Evolutionary conservation across 2,113 vertebrate genomes (phyloP), one percentile per base, ranked within the genome.

Genomic region (Rattus rattus): DNA sequence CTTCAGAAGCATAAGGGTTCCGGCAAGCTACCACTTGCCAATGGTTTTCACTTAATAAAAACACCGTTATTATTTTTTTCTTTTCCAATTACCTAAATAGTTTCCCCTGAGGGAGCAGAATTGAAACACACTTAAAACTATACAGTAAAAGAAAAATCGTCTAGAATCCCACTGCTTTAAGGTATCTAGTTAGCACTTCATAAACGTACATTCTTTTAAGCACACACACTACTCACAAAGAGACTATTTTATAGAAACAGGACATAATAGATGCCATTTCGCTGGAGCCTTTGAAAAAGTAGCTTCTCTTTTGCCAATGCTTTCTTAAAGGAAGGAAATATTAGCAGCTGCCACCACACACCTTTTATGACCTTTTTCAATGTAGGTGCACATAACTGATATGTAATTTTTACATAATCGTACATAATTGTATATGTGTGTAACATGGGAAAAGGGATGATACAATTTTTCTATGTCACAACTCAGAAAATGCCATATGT

Each of bases 41-140:
- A 33, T 91, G 70, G 49, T 84, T 88, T 91, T 89, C 80, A 95
- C 67, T 85, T 73, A 83, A 91, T 54, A 75, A 54, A 96, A 94
- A 90, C n/a, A 94, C 63, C 49, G 79, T 95, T 84, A 83, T 95
- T 84, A 39, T 70, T 49, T 91, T 95, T 93, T 39, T 11, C 72
- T 39, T 47, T 89, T 94, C 39, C 61, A 65, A 75, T 95, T 91
- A 90, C 30, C 19, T 95, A 94, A 79, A 39, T 2, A 30, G 49
- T 77, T 92, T 92, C 56, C 33, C 7, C 88, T 59, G 33, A 76
- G 33, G 26, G 39, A 17, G 67, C 87, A 94, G 94, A 76, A 94
- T 4, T 6, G 43, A 92, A 88, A 73, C 33, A 49, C 70, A 39
- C 14, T 17, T 63, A 85, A 90, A 95, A 80, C 7, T 39, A 59